phyloP scores from a whole-genome alignment of 2,888 invertebrate genomes.

The Abscondita cerata region DNA sequence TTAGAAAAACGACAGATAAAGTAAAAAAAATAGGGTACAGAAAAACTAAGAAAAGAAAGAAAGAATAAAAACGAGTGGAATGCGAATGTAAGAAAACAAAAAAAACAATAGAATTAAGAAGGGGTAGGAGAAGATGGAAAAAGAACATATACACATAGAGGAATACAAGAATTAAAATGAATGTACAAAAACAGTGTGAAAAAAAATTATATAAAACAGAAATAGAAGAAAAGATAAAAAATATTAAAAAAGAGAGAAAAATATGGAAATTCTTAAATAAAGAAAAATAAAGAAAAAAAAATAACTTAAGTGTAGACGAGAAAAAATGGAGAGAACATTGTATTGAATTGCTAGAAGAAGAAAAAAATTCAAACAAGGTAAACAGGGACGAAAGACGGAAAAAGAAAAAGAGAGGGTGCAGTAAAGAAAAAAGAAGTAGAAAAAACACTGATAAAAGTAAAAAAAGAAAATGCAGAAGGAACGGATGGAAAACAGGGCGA shows the following conservation, averaged over 20 bases:
- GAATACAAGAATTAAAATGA: background rate
- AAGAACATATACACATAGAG: background rate
- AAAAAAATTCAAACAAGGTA: too few species aligned
- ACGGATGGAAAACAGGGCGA: too few species aligned
- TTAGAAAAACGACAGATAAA: too few species aligned
- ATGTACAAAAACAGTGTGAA: background rate
- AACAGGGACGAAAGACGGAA: background rate
- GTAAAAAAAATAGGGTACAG: background rate
- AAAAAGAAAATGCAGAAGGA: too few species aligned
- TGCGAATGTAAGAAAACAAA: background rate
- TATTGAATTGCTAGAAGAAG: too few species aligned
- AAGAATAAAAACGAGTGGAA: background rate
- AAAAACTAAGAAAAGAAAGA: background rate
- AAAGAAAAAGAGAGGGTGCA: background rate
- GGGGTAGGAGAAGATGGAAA: background rate
- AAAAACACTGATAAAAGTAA: too few species aligned
- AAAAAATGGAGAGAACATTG: too few species aligned
- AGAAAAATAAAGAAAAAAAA: too few species aligned
- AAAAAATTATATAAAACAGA: background rate
- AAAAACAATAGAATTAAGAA: background rate
- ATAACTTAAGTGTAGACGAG: background rate
- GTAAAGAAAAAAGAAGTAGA: background rate
- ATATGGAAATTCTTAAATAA: too few species aligned
- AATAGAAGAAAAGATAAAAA: background rate
- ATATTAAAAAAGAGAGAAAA: background rate